Evolutionary conservation across 2,797 vertebrate species (phyloP).

Genomic region (Pseudomugil tenellus): DNA sequence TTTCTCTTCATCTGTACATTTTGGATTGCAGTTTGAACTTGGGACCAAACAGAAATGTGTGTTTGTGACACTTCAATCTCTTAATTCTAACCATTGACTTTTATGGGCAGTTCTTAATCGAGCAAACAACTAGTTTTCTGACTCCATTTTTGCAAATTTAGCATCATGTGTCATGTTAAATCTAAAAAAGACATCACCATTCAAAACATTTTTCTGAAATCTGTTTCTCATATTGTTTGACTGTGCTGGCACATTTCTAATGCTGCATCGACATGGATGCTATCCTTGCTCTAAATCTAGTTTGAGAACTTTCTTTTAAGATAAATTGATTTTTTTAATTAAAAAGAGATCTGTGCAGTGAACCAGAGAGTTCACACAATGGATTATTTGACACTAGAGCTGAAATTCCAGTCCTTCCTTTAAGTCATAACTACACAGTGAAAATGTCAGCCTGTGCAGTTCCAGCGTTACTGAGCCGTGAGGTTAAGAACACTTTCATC

Average conservation of each 20-base stretch:
- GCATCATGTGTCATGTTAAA: neutral
- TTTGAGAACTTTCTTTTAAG: neutral
- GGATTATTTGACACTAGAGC: slow-evolving; percentile 1
- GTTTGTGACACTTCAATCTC: neutral
- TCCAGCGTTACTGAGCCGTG: slow-evolving; percentile 13
- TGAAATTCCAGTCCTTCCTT: slow-evolving; percentile 1
- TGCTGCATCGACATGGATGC: neutral
- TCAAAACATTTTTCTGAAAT: neutral
- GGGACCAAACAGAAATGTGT: neutral
- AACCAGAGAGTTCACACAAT: neutral
- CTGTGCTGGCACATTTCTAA: too few relatives aligned
- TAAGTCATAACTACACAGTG: slow-evolving; percentile 13
- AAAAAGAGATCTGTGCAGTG: neutral
- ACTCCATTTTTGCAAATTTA: neutral
- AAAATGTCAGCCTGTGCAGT: slow-evolving; percentile 32
- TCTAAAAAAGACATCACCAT: neutral
- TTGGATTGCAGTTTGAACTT: neutral
- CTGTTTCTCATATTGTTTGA: neutral
- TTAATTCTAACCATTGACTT: neutral
- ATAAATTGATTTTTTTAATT: neutral
- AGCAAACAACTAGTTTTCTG: neutral
- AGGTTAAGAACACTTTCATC: slow-evolving; percentile 30
- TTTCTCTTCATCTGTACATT: neutral
- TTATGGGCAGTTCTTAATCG: neutral
- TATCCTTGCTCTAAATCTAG: neutral